Percentiles rank a stretch among this genome's conserved stretches.
phyloP scores from a whole-genome alignment of 2,888 invertebrate species.

The Cyclophora albipunctata region DNA sequence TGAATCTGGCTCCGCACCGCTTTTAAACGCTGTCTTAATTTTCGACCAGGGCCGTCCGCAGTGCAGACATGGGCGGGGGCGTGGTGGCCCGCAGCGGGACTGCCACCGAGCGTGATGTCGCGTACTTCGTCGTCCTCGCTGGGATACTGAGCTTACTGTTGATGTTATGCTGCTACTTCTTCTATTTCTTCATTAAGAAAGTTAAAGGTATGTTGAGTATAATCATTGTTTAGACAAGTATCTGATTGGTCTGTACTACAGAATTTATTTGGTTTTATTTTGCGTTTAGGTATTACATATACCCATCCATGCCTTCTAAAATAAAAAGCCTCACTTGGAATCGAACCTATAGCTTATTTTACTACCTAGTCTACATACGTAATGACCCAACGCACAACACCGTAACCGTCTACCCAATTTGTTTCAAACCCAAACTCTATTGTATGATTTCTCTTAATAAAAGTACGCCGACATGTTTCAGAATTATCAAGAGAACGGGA shows the following conservation, averaged over 20 bases:
- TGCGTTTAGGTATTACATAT: no score
- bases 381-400: no score
- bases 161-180: slow-evolving; percentile 55
- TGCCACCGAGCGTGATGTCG: slow-evolving; percentile 40
- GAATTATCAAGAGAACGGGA: slow-evolving; percentile 37
- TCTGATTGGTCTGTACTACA: neutral
- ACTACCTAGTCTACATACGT: no score
- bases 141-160: slow-evolving; percentile 47
- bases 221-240: neutral
- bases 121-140: slow-evolving; percentile 59
- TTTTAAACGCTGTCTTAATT: no score
- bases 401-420: no score
- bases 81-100: slow-evolving; percentile 33
- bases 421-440: no score
- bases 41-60: neutral
- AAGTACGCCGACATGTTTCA: slow-evolving; percentile 14
- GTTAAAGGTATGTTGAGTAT: slow-evolving; percentile 38
- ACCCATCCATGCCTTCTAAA: no score
- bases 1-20: no score
- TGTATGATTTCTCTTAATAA: no score
- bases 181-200: slow-evolving; percentile 54
- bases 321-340: no score
- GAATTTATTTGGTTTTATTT: no score
- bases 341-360: no score
- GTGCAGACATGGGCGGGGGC: slow-evolving; percentile 17